Conservation (phyloP, 2,888 invertebrate species). For the Heteropelma amictum region DNA sequence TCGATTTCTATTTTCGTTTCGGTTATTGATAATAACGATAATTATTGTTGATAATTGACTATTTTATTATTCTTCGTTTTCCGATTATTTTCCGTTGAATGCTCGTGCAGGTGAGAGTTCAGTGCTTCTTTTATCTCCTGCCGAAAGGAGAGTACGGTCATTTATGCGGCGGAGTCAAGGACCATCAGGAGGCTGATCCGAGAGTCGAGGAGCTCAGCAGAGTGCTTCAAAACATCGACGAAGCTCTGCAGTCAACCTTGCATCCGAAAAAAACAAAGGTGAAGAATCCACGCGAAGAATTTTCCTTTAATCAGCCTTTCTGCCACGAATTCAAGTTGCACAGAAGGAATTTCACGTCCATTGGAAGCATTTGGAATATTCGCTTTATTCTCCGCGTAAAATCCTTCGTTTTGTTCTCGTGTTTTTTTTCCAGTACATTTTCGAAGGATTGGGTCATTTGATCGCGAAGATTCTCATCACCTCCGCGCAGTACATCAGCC, state of each 20-base stretch:
- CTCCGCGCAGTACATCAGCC: conserved; percentile 87
- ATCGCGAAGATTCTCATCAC: conserved; percentile 88
- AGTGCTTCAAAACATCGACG: conserved; percentile 88
- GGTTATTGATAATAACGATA: no score
- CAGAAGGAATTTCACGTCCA: no score
- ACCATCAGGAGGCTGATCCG: conserved; percentile 87
- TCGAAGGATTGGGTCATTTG: conserved; percentile 92
- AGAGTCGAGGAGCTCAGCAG: conserved; percentile 88
- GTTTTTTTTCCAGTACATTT: conserved; percentile 87
- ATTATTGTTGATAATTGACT: no score
- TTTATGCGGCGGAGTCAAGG: conserved; percentile 80
- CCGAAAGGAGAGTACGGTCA: conserved; percentile 77
- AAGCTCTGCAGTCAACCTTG: conserved; percentile 86
- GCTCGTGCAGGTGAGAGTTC: conserved; percentile 86
- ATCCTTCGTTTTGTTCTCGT: background rate
- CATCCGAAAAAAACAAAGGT: conserved; percentile 89
- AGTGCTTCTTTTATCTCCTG: conserved; percentile 95
- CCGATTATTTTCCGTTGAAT: no score
- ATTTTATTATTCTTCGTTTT: no score
- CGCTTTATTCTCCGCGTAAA: no score
- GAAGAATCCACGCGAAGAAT: conserved; percentile 52
- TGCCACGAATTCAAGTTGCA: no score
- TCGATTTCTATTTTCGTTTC: no score
- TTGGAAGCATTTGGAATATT: no score
- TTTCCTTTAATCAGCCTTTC: no score